phyloP scores from a whole-genome alignment of 2,113 vertebrate genomes.

The Junco hyemalis region DNA sequence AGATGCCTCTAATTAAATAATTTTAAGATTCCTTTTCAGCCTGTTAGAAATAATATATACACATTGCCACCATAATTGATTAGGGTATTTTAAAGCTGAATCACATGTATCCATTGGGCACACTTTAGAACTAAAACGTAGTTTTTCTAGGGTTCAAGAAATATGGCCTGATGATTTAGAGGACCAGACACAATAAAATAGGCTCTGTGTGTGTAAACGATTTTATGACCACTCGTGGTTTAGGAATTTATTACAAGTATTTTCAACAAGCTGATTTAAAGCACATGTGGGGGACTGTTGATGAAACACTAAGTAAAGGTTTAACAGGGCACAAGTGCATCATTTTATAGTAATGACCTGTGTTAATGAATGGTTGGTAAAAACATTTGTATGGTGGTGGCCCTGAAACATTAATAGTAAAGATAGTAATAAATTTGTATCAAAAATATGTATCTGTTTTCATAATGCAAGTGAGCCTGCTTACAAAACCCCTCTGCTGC shows the following conservation, averaged over 20 bases:
- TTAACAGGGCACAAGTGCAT: not conserved
- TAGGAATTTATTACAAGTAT: not conserved
- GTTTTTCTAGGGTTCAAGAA: not conserved
- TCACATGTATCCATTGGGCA: not conserved
- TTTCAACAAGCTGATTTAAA: conserved; percentile 7
- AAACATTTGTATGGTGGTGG: not conserved
- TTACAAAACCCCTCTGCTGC: not conserved
- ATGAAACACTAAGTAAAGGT: not conserved
- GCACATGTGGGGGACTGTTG: not conserved
- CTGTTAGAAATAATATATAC: conserved; percentile 34
- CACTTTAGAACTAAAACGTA: not conserved
- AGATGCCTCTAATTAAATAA: not conserved
- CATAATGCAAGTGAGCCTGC: not conserved
- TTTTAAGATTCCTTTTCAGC: conserved; percentile 30
- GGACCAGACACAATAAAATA: not conserved
- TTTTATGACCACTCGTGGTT: not conserved
- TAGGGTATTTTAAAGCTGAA: conserved; percentile 2
- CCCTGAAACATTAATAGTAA: not conserved
- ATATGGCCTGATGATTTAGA: not conserved
- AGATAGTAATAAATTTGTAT: not conserved
- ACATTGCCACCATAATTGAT: not conserved
- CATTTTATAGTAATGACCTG: not conserved
- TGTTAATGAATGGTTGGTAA: not conserved
- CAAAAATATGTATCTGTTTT: not conserved
- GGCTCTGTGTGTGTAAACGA: not conserved